Evolutionary conservation across 2,113 vertebrate species (phyloP), one percentile per base, ranked within the genome.

Genomic region (Propithecus coquereli): DNA sequence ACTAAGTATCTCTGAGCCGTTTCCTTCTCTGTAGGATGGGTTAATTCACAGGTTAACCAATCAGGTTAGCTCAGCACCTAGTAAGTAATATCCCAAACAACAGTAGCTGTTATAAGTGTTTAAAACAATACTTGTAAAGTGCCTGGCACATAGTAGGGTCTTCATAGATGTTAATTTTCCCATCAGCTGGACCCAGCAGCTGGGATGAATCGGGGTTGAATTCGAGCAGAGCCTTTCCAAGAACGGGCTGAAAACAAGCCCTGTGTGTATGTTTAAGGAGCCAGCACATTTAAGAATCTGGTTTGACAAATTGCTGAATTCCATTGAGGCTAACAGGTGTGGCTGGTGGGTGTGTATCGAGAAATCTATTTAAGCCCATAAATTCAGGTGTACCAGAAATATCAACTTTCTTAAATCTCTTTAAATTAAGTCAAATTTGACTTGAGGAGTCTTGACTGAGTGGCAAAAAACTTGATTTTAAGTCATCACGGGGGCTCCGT

Each of bases 181-280:
- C 8, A 0, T 32, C n/a, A 61, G 40, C 40, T 20, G 14, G n/a
- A 70, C 63, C 79, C 22, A 4, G 2, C 16, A 7, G 25, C 6
- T 43, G 52, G 40, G 57, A 34, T 76, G 61, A 4, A 3, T 34
- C 66, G 43, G 17, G 83, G 90, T 37, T 32, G 73, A 20, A 25
- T 96, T 16, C 54, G 76, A 77, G 76, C 54, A 65, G 32, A 50
- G 37, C 84, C 85, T 93, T 94, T 96, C 90, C 54, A 89, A 96
- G 96, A 97, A 94, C 50, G n/a, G 18, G 16, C 43, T 93, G 59
- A 40, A 61, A 73, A 27, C 59, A 63, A 63, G 59, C 8, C 74
- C 45, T 10, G 11, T 32, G 63, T 59, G 11, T 93, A 20, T 66
- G 30, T 93, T 82, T 85, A 45, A 87, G 79, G 52, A 74, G 50